A percentile compares a stretch with the other conserved stretches of the same genome.
Evolutionary conservation across 2,888 invertebrate genomes (phyloP).

Genomic region (Syrphus vitripennis): DNA sequence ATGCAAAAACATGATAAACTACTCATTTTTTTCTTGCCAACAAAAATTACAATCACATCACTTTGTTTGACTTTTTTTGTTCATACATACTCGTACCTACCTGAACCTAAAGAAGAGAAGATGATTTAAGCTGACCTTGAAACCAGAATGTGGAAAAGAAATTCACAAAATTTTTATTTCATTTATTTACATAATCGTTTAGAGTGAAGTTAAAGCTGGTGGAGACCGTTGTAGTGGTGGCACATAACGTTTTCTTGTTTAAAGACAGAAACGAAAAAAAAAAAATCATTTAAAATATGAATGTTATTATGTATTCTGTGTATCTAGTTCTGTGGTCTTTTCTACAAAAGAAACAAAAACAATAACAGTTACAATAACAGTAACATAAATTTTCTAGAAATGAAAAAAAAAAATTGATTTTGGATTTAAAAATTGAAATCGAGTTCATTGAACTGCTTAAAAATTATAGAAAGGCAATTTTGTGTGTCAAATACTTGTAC

Average conservation of each 20-base stretch:
- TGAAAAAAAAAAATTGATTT: not conserved
- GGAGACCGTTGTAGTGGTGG: not conserved
- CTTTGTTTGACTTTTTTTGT: not conserved
- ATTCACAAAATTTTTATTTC: conserved; percentile 3
- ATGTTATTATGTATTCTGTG: not conserved
- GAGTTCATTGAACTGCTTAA: not conserved
- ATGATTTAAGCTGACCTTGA: conserved; percentile 51
- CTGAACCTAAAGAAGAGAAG: conserved; percentile 12
- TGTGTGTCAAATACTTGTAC: not conserved
- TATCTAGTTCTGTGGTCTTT: not conserved
- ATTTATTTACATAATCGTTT: conserved; percentile 52
- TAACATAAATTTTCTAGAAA: not conserved
- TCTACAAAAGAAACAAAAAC: not conserved
- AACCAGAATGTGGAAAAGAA: conserved; percentile 28
- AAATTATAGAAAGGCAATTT: not conserved
- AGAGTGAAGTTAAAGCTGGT: not conserved
- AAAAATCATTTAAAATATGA: not conserved
- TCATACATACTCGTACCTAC: not conserved
- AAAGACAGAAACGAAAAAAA: not conserved
- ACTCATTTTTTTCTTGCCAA: not conserved
- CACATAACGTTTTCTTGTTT: not conserved
- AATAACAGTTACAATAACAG: not conserved
- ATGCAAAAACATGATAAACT: not conserved
- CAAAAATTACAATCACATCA: not conserved
- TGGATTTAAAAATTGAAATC: not conserved